These are phyloP conservation scores for Cryptophagus acutangulus DNA, from an alignment of 2,888 invertebrate genomes.

Conservation along the genomic window DNA sequence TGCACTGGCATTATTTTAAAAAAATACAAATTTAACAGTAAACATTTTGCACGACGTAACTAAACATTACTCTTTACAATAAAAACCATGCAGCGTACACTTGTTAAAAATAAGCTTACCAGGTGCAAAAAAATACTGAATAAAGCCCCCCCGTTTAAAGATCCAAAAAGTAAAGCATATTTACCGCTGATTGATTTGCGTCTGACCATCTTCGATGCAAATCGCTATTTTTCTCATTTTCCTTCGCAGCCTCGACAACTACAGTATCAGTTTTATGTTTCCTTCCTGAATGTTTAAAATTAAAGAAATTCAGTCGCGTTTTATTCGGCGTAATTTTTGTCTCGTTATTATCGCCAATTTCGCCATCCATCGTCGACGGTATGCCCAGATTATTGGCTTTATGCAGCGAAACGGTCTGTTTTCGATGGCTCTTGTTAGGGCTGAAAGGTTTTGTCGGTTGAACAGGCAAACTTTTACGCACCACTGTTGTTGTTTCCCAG, in stretches of 20 bases:
- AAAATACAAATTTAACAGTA: not conserved
- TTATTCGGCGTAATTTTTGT: slow-evolving; percentile 11
- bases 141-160: no score
- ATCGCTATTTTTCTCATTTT: slow-evolving; percentile 39
- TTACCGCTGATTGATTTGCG: slow-evolving; percentile 42
- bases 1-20: not conserved
- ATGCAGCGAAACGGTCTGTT: slow-evolving; percentile 38
- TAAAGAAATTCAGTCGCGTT: slow-evolving; percentile 49
- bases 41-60: no score
- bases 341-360: slow-evolving; percentile 41
- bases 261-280: slow-evolving; percentile 47
- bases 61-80: no score
- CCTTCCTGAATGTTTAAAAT: slow-evolving; percentile 55
- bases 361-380: slow-evolving; percentile 50
- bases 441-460: slow-evolving; percentile 15
- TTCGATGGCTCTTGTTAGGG: slow-evolving; percentile 30
- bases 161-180: slow-evolving; percentile 14
- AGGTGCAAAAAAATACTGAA: no score
- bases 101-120: no score
- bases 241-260: slow-evolving; percentile 40
- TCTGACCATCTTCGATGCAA: slow-evolving; percentile 50
- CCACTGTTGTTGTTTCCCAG: slow-evolving; percentile 50
- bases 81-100: no score
- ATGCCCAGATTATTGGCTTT: slow-evolving; percentile 59
- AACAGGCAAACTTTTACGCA: slow-evolving; percentile 35